Evolutionary conservation across 2,888 invertebrate genomes (phyloP), one percentile per base, ranked within the genome.

Genomic region (Cryptocephalus moraei): DNA sequence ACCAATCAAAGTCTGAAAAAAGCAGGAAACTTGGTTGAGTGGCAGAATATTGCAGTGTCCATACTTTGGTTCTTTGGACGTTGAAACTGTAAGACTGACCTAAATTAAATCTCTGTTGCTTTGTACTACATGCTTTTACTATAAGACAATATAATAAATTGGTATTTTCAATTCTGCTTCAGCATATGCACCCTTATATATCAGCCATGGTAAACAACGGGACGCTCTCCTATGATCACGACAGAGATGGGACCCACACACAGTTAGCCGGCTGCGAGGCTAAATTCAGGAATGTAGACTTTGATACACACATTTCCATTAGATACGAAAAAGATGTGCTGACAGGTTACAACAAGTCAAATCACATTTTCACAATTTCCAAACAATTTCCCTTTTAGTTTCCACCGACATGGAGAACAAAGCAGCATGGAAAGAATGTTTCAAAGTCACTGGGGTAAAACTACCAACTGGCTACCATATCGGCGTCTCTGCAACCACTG

Each of bases 161-260:
- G 22, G n/a, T n/a, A n/a, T n/a, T 22, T 22, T 22, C 6, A 22
- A 22, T n/a, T n/a, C 22, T 22, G 22, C 6, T 22, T 36, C 36
- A 96, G 95, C 97, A 97, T 71, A 90, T 91, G 65, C 97, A 99
- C 76, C 99, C 99, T 0, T 99, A 91, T 71, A 84, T 99, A 60
- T 96, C 96, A 46, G 94, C 91, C 3, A 99, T 97, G 96, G 80
- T 99, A 2, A 96, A 93, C 71, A 97, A 99, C 72, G 99, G 99
- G 11, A 78, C 87, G 1, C 75, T 92, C 51, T 86, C 87, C 66
- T 99, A 99, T 70, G 99, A 99, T 72, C 99, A 99, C 70, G 99
- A 99, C 67, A 76, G 90, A 40, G 99, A 99, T 74, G 99, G 99
- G 41, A 97, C 97, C 0, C 95, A 95, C 69, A 97, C 97, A 1